Evolutionary conservation across 2,113 vertebrate species (phyloP).

Genomic region (Bubo blakistoni): DNA sequence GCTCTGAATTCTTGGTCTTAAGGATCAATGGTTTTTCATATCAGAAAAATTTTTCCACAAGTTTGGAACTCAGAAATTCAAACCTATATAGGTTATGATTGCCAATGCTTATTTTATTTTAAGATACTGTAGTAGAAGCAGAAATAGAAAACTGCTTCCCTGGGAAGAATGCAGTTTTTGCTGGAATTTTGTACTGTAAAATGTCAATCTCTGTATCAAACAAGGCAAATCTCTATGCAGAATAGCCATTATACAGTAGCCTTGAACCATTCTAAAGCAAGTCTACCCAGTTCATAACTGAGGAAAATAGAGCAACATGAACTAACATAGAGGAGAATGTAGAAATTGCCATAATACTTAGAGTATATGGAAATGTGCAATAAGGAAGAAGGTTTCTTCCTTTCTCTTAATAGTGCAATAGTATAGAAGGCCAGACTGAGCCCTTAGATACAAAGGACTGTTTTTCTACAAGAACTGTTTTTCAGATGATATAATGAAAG

Average conservation of each 20-base stretch:
- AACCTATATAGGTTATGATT: background rate
- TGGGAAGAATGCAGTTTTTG: background rate
- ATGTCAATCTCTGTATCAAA: background rate
- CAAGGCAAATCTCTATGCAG: background rate
- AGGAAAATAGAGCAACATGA: background rate
- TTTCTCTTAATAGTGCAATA: background rate
- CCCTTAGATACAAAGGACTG: background rate
- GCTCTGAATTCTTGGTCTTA: background rate
- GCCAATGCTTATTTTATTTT: background rate
- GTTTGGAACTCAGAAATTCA: background rate
- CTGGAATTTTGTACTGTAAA: background rate
- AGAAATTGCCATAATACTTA: background rate
- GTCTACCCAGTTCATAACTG: background rate
- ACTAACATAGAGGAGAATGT: background rate
- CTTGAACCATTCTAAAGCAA: background rate
- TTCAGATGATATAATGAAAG: background rate
- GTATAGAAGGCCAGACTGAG: background rate
- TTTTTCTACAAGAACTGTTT: background rate
- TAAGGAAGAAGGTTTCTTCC: background rate
- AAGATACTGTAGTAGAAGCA: background rate
- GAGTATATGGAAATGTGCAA: background rate
- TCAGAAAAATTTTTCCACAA: background rate
- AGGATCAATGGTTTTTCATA: background rate
- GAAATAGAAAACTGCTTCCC: background rate
- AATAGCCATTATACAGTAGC: background rate